These are phyloP conservation scores for Apamea sordens DNA, from an alignment of 2,888 invertebrate genomes.

Conservation along the genomic window DNA sequence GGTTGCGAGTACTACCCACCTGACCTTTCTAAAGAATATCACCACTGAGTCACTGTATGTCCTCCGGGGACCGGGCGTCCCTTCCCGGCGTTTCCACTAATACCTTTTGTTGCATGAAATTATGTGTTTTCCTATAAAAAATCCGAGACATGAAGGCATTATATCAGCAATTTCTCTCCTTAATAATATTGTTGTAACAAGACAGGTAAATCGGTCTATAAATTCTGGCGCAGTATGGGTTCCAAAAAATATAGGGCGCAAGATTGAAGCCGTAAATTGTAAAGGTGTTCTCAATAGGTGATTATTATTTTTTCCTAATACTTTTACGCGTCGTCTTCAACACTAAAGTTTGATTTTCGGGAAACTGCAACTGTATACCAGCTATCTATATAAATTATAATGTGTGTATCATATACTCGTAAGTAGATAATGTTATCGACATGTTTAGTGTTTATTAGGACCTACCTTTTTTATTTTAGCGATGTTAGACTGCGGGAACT, in stretches of 20 bases:
- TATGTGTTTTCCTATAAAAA: background rate
- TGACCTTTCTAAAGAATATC: too few relatives aligned
- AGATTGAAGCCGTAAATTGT: conserved; percentile 28
- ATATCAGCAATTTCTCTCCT: background rate
- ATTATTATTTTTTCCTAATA: conserved; percentile 29
- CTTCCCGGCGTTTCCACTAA: too few relatives aligned
- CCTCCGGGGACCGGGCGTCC: too few relatives aligned
- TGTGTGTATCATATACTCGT: too few relatives aligned
- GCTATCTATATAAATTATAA: background rate
- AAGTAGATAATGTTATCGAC: background rate
- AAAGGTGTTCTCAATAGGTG: conserved; percentile 25
- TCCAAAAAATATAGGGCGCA: conserved; percentile 10
- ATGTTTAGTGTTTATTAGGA: background rate
- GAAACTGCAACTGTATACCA: background rate
- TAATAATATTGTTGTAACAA: background rate
- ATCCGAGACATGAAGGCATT: background rate
- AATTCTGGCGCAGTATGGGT: conserved; percentile 5
- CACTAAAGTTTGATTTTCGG: conserved; percentile 13
- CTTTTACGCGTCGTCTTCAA: background rate
- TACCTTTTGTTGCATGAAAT: too few relatives aligned
- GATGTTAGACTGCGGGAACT: background rate
- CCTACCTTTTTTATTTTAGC: background rate
- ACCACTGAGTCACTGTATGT: too few relatives aligned
- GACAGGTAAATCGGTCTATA: conserved; percentile 15
- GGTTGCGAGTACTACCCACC: too few relatives aligned